phyloP scores from a whole-genome alignment of 2,113 vertebrate species.

The Centropristis striata region DNA sequence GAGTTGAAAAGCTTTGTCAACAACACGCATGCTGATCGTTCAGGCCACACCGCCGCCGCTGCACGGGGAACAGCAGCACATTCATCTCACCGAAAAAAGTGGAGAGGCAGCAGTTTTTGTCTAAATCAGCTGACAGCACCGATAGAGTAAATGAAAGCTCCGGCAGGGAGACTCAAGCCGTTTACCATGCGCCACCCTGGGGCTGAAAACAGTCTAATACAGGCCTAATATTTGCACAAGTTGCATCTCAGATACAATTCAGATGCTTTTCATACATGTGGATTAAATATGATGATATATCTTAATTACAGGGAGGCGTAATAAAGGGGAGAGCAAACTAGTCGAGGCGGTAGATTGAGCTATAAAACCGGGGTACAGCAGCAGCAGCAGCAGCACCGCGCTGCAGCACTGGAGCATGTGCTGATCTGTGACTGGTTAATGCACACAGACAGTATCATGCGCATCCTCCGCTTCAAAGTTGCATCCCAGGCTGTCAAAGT shows the following conservation, averaged over 20 bases:
- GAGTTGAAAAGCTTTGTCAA: constrained; percentile 71
- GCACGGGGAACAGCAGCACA: constrained; percentile 55
- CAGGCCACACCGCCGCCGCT: constrained; percentile 46
- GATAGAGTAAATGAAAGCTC: constrained; percentile 39
- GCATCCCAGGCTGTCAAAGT: background rate
- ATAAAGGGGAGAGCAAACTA: background rate
- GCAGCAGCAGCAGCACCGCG: constrained; percentile 40
- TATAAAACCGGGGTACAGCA: constrained; percentile 15
- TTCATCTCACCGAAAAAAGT: constrained; percentile 66
- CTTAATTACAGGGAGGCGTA: background rate
- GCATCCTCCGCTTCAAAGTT: constrained; percentile 10
- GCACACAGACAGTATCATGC: background rate
- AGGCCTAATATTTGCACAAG: background rate
- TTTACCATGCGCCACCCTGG: constrained; percentile 37
- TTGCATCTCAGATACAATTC: background rate
- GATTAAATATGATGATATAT: background rate
- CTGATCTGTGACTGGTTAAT: constrained; percentile 19
- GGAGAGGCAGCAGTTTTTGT: constrained; percentile 73
- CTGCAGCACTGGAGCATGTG: constrained; percentile 64
- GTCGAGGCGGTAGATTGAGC: background rate
- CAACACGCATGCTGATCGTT: constrained; percentile 55
- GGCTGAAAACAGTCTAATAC: background rate
- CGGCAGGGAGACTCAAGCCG: constrained; percentile 22
- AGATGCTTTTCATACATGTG: background rate
- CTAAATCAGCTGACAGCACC: constrained; percentile 72